Conservation (phyloP, 2,888 invertebrate genomes). For the Chymomyza amoena region DNA sequence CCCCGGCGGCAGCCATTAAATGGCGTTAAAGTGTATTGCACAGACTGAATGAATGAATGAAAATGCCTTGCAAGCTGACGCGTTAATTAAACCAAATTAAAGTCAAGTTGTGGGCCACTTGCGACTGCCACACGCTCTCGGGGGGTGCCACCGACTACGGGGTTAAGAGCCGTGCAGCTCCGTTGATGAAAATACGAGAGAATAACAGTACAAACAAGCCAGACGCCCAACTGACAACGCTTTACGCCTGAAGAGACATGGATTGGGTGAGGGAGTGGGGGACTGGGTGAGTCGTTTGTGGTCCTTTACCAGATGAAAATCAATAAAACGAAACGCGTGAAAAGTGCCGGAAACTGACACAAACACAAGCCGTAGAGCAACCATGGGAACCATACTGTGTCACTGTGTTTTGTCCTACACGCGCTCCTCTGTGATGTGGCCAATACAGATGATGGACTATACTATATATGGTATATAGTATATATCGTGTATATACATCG, state of each 20-base stretch:
- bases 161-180: constrained; percentile 38
- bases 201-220: constrained; percentile 44
- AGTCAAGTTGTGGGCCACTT: constrained; percentile 38
- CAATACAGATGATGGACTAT: constrained; percentile 10
- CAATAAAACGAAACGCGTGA: constrained; percentile 58
- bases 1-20: neutral
- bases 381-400: constrained; percentile 3
- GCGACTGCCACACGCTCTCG: neutral
- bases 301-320: constrained; percentile 45
- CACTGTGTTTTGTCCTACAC: neutral
- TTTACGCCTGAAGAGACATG: neutral
- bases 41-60: neutral
- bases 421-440: constrained; percentile 1
- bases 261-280: neutral
- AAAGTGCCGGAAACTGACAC: constrained; percentile 36
- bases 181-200: constrained; percentile 65
- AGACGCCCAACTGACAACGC: neutral
- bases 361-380: neutral
- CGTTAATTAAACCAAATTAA: constrained; percentile 67
- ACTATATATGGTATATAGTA: neutral
- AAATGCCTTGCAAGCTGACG: constrained; percentile 34
- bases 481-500: no score
- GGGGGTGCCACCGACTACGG: constrained; percentile 7
- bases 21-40: neutral
- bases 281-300: neutral